Percentiles rank a stretch among this genome's conserved stretches.
Evolutionary conservation across 23 tunicate genomes (phyloP).

Genomic region (Pegea sp.): DNA sequence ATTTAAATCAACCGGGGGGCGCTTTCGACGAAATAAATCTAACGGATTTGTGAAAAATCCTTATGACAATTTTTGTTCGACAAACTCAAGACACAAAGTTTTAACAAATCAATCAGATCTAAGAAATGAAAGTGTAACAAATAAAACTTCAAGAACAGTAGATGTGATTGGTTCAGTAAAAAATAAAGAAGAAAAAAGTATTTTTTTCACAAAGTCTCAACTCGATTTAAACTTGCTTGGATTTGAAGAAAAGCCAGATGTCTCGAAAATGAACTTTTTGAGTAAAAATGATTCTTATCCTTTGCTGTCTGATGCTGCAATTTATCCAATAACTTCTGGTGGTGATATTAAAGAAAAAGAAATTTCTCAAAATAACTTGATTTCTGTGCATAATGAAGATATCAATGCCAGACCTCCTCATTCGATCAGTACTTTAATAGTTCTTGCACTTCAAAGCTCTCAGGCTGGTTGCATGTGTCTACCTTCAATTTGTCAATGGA

Average conservation of each 20-base stretch:
- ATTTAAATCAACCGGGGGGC: too few relatives aligned
- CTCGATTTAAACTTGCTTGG: neutral
- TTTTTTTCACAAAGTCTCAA: neutral
- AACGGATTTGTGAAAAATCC: neutral
- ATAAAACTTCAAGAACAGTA: neutral
- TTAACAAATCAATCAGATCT: too few relatives aligned
- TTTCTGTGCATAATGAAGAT: too few relatives aligned
- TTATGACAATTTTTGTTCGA: neutral
- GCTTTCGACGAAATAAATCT: neutral
- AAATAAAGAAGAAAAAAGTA: too few relatives aligned
- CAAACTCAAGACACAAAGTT: conserved; percentile 1
- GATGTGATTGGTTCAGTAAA: too few relatives aligned
- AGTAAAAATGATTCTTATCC: conserved; percentile 10
- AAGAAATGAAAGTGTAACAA: too few relatives aligned
- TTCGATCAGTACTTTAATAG: too few relatives aligned
- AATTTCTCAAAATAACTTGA: neutral
- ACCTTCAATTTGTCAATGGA: conserved; percentile 57
- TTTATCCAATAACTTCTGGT: conserved; percentile 21
- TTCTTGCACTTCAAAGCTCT: conserved; percentile 48
- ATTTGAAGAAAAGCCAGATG: conserved; percentile 1
- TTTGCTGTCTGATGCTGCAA: conserved; percentile 22
- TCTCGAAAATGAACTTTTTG: neutral
- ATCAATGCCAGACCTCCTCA: too few relatives aligned
- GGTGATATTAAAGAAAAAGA: conserved; percentile 26
- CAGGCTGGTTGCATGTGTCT: conserved; percentile 16